Percentiles rank a stretch among this genome's conserved stretches.
These are phyloP conservation scores for Oryzias curvinotus DNA, from an alignment of 2,113 vertebrate species.

Conservation along the genomic window DNA sequence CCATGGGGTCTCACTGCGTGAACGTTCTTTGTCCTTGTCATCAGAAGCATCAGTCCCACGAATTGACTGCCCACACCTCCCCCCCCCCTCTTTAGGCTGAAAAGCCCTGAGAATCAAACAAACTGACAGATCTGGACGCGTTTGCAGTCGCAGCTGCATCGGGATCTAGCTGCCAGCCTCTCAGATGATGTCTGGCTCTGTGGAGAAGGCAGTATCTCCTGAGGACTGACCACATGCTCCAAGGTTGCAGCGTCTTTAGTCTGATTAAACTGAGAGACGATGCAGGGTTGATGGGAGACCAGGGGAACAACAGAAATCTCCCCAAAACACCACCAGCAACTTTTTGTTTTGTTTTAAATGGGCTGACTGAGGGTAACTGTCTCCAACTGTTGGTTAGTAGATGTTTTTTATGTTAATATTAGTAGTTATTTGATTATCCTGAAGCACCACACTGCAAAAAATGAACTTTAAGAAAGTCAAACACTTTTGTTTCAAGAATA, in stretches of 20 bases:
- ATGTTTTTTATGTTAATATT: too few relatives aligned
- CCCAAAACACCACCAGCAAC: too few relatives aligned
- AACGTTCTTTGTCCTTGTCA: constrained; percentile 33
- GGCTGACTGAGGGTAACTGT: too few relatives aligned
- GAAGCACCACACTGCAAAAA: too few relatives aligned
- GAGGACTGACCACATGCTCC: neutral
- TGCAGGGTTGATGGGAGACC: neutral
- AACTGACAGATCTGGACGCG: constrained; percentile 4
- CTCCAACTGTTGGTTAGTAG: too few relatives aligned
- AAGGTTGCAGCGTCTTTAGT: neutral
- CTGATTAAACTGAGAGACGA: neutral
- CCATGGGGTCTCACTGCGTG: constrained; percentile 14
- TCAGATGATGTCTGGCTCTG: neutral
- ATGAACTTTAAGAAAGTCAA: too few relatives aligned
- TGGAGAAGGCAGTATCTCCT: neutral
- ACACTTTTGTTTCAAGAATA: too few relatives aligned
- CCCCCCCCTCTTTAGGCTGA: constrained; percentile 5
- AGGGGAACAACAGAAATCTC: too few relatives aligned
- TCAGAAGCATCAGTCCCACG: constrained; percentile 28
- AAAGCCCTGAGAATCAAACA: constrained; percentile 29
- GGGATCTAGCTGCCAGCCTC: constrained; percentile 13
- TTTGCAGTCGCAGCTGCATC: constrained; percentile 23
- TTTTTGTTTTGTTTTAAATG: too few relatives aligned
- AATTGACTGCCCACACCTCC: constrained; percentile 14
- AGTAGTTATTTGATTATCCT: too few relatives aligned